phyloP scores from a whole-genome alignment of 2,113 vertebrate genomes.

The Alligator mississippiensis region DNA sequence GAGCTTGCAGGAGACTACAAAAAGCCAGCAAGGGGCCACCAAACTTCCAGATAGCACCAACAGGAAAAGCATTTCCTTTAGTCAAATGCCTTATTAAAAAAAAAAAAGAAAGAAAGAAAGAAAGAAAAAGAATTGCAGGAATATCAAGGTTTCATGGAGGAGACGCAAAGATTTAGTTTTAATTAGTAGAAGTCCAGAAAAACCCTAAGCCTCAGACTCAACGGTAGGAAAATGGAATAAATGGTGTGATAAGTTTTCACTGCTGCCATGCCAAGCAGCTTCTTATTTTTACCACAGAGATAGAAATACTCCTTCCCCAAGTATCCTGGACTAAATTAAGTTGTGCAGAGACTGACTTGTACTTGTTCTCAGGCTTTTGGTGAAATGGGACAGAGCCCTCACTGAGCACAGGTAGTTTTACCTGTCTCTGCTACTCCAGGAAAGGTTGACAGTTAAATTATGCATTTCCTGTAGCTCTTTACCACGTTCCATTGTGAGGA shows the following conservation, averaged over 20 bases:
- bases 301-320: not conserved
- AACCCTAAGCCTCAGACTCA: not conserved
- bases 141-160: not conserved
- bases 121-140: not conserved
- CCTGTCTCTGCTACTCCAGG: not conserved
- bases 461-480: not conserved
- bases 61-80: not conserved
- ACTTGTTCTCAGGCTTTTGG: not conserved
- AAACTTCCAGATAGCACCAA: not conserved
- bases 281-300: not conserved
- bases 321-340: not conserved
- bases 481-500: not conserved
- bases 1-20: slow-evolving; percentile 69
- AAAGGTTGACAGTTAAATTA: not conserved
- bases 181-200: not conserved
- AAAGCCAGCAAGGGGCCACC: not conserved
- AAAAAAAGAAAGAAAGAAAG: not conserved
- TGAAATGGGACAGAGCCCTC: not conserved
- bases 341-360: not conserved
- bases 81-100: not conserved
- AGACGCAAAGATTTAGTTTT: not conserved
- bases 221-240: not conserved
- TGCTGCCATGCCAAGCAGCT: not conserved
- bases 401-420: not conserved
- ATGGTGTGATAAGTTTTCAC: not conserved